Evolutionary conservation across 1,140 invertebrate species (phyloP), one percentile per base, ranked within the genome.

Genomic region (Cecropterus lyciades): DNA sequence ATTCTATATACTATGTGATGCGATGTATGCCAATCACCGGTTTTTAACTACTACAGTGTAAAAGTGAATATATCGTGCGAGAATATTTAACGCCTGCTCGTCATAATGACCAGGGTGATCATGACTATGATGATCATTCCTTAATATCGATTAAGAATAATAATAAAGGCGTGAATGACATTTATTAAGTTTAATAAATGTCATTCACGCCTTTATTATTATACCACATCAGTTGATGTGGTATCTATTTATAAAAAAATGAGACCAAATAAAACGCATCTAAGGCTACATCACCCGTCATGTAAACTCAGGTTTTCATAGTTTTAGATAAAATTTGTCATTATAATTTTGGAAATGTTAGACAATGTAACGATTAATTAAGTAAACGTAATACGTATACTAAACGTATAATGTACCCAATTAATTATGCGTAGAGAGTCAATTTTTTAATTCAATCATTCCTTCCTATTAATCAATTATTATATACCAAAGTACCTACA

Each of bases 391-490:
- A 24, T 24, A 24, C 20, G 20, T 24, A 24, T 24, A 24, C 20
- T 55, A 62, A 45, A 55, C 27, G 49, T 63, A 62, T 49, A 71
- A 66, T 56, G 40, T 62, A 75, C 30, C 48, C 55, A 75, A 69
- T 66, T 77, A 33, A 72, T 14, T 53, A 53, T 64, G 55, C 60
- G 75, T 85, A 84, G 80, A 57, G 71, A 40, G 84, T 86, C 84
- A 86, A 86, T 87, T 87, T 83, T 79, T 85, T 75, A 75, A 85
- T 85, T 81, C 77, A 84, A 76, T 77, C 76, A 85, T 75, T 88
- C 85, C 85, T 86, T 86, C 85, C 85, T 88, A 79, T 77, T 84
- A 84, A 77, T 74, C 82, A 88, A 88, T 86, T 88, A 88, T 77
- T 73, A 81, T 81, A 77, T 83, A 85, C 78, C 75, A 82, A 82